Conservation (phyloP, 2,888 invertebrate species). For the Phasia obesa region DNA sequence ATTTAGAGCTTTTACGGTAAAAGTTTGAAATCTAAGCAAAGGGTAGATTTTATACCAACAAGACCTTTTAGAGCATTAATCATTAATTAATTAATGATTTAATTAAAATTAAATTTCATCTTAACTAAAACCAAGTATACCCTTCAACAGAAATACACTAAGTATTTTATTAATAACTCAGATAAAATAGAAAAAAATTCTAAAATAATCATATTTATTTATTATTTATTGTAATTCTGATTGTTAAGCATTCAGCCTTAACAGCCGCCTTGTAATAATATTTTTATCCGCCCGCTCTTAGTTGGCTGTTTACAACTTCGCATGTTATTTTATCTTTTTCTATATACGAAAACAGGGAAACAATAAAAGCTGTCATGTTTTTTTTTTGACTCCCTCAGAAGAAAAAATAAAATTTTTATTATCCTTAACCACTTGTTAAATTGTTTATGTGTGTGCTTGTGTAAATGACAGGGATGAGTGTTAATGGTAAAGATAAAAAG, state of each 20-base stretch:
- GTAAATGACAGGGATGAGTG: slow-evolving; percentile 3
- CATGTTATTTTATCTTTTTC: slow-evolving; percentile 12
- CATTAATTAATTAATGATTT: no score
- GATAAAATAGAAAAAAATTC: not conserved
- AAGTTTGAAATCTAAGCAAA: no score
- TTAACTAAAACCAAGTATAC: no score
- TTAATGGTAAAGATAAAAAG: not conserved
- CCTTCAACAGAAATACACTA: no score
- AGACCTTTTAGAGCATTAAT: no score
- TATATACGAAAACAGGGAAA: not conserved
- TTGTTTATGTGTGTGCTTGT: not conserved
- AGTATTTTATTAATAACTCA: no score
- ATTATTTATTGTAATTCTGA: slow-evolving; percentile 49
- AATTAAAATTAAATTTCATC: no score
- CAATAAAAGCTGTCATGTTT: slow-evolving; percentile 42
- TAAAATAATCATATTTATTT: slow-evolving; percentile 33
- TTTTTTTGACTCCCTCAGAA: slow-evolving; percentile 37
- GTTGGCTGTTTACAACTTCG: slow-evolving; percentile 12
- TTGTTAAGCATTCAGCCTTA: slow-evolving; percentile 18
- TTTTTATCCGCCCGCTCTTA: not conserved
- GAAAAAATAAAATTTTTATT: slow-evolving; percentile 23
- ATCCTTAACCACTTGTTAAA: slow-evolving; percentile 12
- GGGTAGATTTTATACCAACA: no score
- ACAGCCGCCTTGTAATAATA: slow-evolving; percentile 24
- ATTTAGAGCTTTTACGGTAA: no score